phyloP scores from a whole-genome alignment of 1,140 invertebrate species.

The Akabosia matsudoensis region DNA sequence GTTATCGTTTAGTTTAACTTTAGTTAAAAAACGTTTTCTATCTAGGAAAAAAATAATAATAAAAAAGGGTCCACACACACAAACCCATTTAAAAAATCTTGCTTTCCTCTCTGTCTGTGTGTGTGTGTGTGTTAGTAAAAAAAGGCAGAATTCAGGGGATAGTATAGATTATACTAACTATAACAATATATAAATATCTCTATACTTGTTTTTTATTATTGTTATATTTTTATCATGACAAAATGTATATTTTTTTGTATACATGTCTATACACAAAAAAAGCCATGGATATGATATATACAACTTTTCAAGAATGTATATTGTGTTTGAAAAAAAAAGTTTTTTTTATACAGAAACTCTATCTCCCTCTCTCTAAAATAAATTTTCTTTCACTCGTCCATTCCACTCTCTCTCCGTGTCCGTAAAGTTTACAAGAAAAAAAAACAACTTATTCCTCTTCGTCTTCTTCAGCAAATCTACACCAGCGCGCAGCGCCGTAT shows the following conservation, averaged over 20 bases:
- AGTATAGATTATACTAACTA: not conserved
- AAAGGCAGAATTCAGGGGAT: not conserved
- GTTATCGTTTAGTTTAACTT: no score
- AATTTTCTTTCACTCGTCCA: constrained; percentile 5
- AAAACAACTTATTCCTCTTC: no score
- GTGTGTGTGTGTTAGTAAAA: no score
- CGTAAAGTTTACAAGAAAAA: constrained; percentile 16
- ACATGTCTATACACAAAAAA: no score
- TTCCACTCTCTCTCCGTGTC: constrained; percentile 18
- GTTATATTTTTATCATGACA: not conserved
- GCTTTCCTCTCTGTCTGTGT: not conserved
- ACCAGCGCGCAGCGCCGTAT: not conserved
- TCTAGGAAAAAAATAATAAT: not conserved
- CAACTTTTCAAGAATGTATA: no score
- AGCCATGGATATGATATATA: not conserved
- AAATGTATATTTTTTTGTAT: not conserved
- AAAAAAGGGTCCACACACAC: not conserved
- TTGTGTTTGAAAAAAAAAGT: no score
- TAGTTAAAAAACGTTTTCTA: no score
- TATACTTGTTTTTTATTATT: not conserved
- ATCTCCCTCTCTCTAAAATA: not conserved
- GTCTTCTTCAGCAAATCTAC: constrained; percentile 2
- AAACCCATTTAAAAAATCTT: not conserved
- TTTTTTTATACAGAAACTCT: constrained; percentile 9
- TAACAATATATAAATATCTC: not conserved